phyloP scores from a whole-genome alignment of 2,888 invertebrate genomes.

The Mythimna loreyi region DNA sequence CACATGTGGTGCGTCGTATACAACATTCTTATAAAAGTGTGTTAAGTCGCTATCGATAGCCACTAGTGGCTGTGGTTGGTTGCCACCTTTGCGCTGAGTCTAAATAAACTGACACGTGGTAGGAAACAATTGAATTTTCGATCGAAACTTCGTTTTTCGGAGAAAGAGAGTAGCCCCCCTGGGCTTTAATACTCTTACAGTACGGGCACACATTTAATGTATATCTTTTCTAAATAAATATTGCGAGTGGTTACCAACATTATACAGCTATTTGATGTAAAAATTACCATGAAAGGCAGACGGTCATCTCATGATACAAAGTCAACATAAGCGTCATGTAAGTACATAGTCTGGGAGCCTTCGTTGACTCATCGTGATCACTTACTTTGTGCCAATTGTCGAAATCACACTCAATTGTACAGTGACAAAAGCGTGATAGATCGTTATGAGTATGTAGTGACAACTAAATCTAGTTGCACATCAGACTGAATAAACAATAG shows the following conservation, averaged over 20 bases:
- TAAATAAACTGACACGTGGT: no score
- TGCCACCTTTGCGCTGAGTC: no score
- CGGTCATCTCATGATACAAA: constrained; percentile 25
- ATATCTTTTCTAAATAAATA: constrained; percentile 6
- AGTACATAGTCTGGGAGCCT: constrained; percentile 28
- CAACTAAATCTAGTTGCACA: background rate
- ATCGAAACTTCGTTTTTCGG: no score
- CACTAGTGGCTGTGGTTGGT: no score
- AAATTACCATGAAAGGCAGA: constrained; percentile 50
- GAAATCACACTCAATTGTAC: constrained; percentile 1
- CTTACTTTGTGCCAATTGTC: constrained; percentile 21
- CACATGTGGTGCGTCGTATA: no score
- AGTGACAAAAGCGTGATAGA: background rate
- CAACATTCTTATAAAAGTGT: no score
- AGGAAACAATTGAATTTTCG: no score
- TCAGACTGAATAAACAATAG: background rate
- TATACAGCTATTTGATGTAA: constrained; percentile 11
- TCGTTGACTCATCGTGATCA: constrained; percentile 23
- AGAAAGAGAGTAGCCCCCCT: no score
- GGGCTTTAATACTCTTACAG: background rate
- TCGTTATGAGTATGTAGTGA: background rate
- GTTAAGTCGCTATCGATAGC: no score
- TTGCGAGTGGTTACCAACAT: background rate
- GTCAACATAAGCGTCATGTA: constrained; percentile 19
- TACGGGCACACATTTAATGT: background rate